Evolutionary conservation across 2,888 invertebrate genomes (phyloP).

Genomic region (Lumbricus terrestris): DNA sequence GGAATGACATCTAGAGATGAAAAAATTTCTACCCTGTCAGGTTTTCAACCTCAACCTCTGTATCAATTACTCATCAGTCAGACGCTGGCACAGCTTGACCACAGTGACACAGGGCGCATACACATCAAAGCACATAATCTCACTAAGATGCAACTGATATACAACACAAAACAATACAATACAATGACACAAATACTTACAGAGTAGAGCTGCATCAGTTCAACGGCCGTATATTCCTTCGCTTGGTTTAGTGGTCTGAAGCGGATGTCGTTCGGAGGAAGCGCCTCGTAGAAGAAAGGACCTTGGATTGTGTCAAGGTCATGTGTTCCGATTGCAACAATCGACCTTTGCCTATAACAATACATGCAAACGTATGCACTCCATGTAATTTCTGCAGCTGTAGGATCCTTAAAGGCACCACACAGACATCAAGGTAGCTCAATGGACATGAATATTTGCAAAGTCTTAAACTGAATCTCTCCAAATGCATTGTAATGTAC

Average conservation of each 20-base stretch:
- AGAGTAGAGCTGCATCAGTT: conserved; percentile 88
- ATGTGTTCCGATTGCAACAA: conserved; percentile 96
- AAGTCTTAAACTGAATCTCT: too few relatives aligned
- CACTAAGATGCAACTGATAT: not conserved
- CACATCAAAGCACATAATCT: too few relatives aligned
- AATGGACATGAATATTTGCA: not conserved
- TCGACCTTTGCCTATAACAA: conserved; percentile 80
- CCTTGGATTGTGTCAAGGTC: conserved; percentile 84
- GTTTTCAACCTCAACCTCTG: too few relatives aligned
- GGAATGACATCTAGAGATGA: too few relatives aligned
- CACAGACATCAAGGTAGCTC: not conserved
- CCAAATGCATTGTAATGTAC: too few relatives aligned
- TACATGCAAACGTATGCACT: conserved; percentile 28
- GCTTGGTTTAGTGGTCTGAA: conserved; percentile 89
- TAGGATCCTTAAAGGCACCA: not conserved
- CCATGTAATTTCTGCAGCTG: not conserved
- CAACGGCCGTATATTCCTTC: conserved; percentile 76
- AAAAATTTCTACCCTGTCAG: too few relatives aligned
- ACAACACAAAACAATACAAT: not conserved
- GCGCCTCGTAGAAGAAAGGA: conserved; percentile 90
- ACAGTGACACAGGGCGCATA: too few relatives aligned
- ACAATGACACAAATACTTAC: conserved; percentile 45
- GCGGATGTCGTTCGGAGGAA: conserved; percentile 79
- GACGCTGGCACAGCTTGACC: too few relatives aligned
- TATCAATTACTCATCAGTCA: too few relatives aligned